Evolutionary conservation across 2,797 vertebrate genomes (phyloP), one percentile per base, ranked within the genome.

Genomic region (Characodon lateralis): DNA sequence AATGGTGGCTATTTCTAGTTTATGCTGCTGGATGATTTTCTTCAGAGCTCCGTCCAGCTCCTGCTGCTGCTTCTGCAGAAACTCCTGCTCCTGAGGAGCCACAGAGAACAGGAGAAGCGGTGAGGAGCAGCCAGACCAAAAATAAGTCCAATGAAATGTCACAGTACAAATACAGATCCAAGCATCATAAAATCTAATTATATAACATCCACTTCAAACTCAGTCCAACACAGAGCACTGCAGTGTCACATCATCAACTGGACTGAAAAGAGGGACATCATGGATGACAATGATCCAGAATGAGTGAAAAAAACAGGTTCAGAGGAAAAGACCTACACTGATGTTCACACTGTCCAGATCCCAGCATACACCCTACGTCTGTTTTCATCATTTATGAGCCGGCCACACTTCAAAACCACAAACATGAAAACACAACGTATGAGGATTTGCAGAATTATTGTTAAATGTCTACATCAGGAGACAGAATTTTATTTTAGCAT

Each of bases 21-120:
- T 99, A 89, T 99, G 98, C 80, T 99, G 98, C 76, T 99, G 97
- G 91, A 99, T 99, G 87, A 99, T 99, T 91, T 98, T 99, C 95
- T 99, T 99, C 81, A 99, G 93, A 72, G 97, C 96, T 20, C 96
- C 95, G 68, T 99, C 98, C 94, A 99, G 93, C 91, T 99, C 98
- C 88, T 98, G 97, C 77, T 99, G 98, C 88, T 99, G 98, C 88
- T 98, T 99, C 94, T 99, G 97, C 51, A 99, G 96, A 92, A 99
- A 99, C 89, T 99, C 98, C 88, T 99, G 98, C 84, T 99, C 98
- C 98, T 99, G 92, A 90, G 61, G 86, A 83, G 81, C 71, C 79
- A 74, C 28, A 87, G 65, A 78, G 66, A 56, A 78, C 66, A 59
- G 24, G 26, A 55, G 12, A 65, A 81, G 50, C 41, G 35, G 76